Evolutionary conservation across 2,888 invertebrate species (phyloP).

Genomic region (Hirtodrosophila trivittata): DNA sequence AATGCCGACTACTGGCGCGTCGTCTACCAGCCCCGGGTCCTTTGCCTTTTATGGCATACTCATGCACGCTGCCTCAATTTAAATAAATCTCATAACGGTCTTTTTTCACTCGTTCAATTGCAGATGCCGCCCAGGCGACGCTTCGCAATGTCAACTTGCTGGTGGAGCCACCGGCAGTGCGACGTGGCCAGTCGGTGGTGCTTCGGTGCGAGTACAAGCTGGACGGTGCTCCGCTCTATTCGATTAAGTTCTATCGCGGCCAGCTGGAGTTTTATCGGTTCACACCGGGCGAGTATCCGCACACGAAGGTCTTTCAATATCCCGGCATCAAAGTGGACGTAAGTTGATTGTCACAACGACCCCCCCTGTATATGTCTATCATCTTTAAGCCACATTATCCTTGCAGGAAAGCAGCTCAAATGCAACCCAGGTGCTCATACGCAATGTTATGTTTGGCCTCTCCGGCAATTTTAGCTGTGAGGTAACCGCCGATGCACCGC

Average conservation of each 20-base stretch:
- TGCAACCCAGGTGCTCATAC: slow-evolving; percentile 88
- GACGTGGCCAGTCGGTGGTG: slow-evolving; percentile 86
- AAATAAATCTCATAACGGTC: slow-evolving; percentile 57
- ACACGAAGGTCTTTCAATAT: slow-evolving; percentile 87
- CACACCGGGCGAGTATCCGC: slow-evolving; percentile 87
- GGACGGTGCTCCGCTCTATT: slow-evolving; percentile 88
- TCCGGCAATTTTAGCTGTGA: slow-evolving; percentile 90
- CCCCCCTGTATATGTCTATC: not conserved
- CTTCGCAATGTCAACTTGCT: slow-evolving; percentile 84
- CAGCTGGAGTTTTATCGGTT: slow-evolving; percentile 88
- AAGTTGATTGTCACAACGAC: slow-evolving; percentile 79
- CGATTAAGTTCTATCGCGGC: slow-evolving; percentile 89
- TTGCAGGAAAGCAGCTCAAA: slow-evolving; percentile 88
- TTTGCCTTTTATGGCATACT: slow-evolving; percentile 33
- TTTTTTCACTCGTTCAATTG: slow-evolving; percentile 22
- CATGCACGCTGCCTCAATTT: slow-evolving; percentile 53
- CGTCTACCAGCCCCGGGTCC: not conserved
- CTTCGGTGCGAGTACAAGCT: slow-evolving; percentile 87
- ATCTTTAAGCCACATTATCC: slow-evolving; percentile 12
- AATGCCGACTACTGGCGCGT: slow-evolving; percentile 12
- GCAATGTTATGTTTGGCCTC: slow-evolving; percentile 87
- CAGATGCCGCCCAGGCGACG: slow-evolving; percentile 85
- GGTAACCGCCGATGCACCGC: slow-evolving; percentile 88
- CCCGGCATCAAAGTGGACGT: slow-evolving; percentile 88
- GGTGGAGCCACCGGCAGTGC: slow-evolving; percentile 87